Base-by-base conservation (phyloP, 2,113 vertebrate species). In the Sigmodon hispidus region DNA sequence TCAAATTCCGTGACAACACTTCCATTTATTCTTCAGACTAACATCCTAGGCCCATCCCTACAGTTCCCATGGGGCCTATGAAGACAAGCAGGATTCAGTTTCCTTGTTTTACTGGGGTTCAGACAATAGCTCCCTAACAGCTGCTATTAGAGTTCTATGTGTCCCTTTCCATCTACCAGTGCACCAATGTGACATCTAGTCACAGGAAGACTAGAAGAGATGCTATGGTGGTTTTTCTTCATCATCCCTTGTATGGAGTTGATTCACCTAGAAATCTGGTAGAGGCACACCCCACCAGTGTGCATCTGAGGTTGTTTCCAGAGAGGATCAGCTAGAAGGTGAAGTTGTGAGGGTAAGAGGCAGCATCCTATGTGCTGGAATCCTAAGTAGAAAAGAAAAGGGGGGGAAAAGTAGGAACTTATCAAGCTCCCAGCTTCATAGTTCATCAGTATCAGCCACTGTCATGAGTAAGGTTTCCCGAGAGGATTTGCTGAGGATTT, bases 41-140 rank as follows among this genome's bases (percentile, higher is more conserved):
- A 73, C 43, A 10, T 75, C 89, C 72, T 34, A 34, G 69, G 36
- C 22, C 36, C 45, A 61, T 31, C 24, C 26, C 2, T 0, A 3
- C 45, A 11, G 40, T n/a, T 52, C 5, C 48, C 3, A 0, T 17
- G 26, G 26, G 19, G 22, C 29, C 45, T 26, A 19, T 45, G 55
- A 83, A 63, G 17, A 91, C 5, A 5, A 50, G 26, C n/a, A 77
- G 45, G 7, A 45, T 55, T 52, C 7, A 7, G 31, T 3, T 73
- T 34, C 81, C 3, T 6, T 48, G 21, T 40, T 34, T 83, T 11
- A 13, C 9, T 24, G n/a, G 45, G 21, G 21, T 6, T 77, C 29
- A 0, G 8, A 81, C 5, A 7, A 7, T 21, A 21, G 21, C 36
- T 19, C 11, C n/a, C n/a, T n/a, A 69, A 24, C 3, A n/a, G 10